phyloP scores from a whole-genome alignment of 1,140 invertebrate species.

The Scaptomyza montana region DNA sequence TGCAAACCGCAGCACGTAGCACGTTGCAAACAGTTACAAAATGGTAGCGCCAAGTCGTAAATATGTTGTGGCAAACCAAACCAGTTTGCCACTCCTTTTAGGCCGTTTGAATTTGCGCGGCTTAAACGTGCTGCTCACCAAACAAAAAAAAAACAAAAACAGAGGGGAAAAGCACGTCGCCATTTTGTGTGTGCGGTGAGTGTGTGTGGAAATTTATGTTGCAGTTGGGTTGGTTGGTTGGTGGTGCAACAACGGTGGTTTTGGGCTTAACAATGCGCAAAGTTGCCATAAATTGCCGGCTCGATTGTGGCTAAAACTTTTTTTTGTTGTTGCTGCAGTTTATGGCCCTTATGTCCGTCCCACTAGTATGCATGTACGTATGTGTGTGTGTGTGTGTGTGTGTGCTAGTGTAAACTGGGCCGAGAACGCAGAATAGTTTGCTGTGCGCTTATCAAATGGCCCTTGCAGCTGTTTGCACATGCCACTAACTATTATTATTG shows the following conservation, averaged over 20 bases:
- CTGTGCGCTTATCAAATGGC: constrained; percentile 28
- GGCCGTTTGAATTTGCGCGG: constrained; percentile 64
- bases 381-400: too few species aligned
- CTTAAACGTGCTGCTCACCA: constrained; percentile 60
- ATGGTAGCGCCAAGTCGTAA: constrained; percentile 64
- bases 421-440: constrained; percentile 16
- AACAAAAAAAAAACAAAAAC: constrained; percentile 37
- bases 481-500: constrained; percentile 31
- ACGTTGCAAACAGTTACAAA: constrained; percentile 21
- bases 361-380: too few species aligned
- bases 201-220: constrained; percentile 61
- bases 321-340: constrained; percentile 45
- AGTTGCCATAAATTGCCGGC: constrained; percentile 76
- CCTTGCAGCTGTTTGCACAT: constrained; percentile 36
- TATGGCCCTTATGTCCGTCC: constrained; percentile 22
- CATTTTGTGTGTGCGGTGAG: constrained; percentile 49
- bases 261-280: constrained; percentile 33
- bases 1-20: constrained; percentile 43
- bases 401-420: constrained; percentile 40
- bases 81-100: too few species aligned
- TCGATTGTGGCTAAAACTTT: constrained; percentile 67
- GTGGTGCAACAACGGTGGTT: constrained; percentile 3
- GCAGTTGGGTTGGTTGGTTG: constrained; percentile 8
- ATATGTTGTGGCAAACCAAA: constrained; percentile 51
- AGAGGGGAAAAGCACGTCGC: constrained; percentile 6